Conservation (phyloP, 1,140 invertebrate species). For the Bombus huntii region DNA sequence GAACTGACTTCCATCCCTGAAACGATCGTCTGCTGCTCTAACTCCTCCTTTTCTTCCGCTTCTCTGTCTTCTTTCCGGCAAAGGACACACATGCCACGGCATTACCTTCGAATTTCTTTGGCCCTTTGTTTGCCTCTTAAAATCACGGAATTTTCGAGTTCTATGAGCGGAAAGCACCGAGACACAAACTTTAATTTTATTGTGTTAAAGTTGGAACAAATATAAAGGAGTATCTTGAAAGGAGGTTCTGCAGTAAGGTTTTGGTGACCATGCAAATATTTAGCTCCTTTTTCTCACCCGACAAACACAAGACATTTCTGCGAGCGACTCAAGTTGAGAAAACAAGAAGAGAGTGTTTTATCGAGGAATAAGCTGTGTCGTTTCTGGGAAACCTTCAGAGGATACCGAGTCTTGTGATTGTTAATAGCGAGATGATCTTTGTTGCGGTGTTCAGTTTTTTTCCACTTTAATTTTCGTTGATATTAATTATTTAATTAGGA, state of each 20-base stretch:
- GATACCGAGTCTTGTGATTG: neutral
- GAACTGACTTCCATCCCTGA: constrained; percentile 34
- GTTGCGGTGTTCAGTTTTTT: no score
- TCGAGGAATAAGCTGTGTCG: neutral
- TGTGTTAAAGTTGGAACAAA: constrained; percentile 56
- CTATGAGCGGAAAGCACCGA: constrained; percentile 47
- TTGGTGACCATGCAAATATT: constrained; percentile 65
- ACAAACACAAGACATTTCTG: constrained; percentile 4
- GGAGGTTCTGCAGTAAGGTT: constrained; percentile 10
- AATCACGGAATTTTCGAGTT: constrained; percentile 31
- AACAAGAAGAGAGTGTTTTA: neutral
- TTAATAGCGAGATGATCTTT: neutral
- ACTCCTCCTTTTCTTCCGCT: neutral
- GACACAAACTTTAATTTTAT: constrained; percentile 63
- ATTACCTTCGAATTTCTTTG: constrained; percentile 40
- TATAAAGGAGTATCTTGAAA: constrained; percentile 57
- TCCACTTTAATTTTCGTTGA: no score
- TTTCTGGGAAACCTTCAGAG: neutral
- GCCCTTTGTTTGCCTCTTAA: constrained; percentile 48
- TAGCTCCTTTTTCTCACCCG: constrained; percentile 39
- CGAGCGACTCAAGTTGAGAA: neutral
- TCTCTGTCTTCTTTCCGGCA: constrained; percentile 26
- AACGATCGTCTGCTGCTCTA: neutral
- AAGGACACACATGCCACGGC: neutral
- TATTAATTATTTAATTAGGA: no score